Conservation (phyloP, 2,888 invertebrate genomes). For the Gryllus longicercus region DNA sequence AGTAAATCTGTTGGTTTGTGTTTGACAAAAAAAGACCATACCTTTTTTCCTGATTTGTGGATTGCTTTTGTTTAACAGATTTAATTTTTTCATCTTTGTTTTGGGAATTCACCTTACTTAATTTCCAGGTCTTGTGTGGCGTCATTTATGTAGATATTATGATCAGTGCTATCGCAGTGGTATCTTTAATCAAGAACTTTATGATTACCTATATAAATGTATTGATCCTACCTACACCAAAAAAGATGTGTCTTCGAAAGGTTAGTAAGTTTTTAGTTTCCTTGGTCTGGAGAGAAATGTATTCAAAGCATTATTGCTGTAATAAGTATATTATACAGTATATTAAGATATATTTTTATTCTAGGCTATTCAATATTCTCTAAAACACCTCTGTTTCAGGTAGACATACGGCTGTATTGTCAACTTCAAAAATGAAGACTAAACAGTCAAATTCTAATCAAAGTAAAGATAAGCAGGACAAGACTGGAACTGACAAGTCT, state of each 20-base stretch:
- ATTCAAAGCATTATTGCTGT: too few species aligned
- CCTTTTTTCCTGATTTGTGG: neutral
- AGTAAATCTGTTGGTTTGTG: too few species aligned
- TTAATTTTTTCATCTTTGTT: slow-evolving; percentile 25
- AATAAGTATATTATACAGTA: too few species aligned
- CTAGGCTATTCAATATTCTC: too few species aligned
- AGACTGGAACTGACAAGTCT: too few species aligned
- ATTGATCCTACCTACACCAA: neutral
- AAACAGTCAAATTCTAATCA: too few species aligned
- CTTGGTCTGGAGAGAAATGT: too few species aligned
- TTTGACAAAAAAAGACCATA: neutral
- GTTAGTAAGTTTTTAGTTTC: neutral
- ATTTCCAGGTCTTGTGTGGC: slow-evolving; percentile 56
- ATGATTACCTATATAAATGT: slow-evolving; percentile 18
- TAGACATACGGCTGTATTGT: too few species aligned
- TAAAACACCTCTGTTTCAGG: too few species aligned
- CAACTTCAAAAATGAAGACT: too few species aligned
- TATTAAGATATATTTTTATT: too few species aligned
- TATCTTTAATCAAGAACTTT: slow-evolving; percentile 25
- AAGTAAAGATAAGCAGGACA: too few species aligned
- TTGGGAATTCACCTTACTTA: slow-evolving; percentile 21
- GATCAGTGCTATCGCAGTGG: slow-evolving; percentile 29
- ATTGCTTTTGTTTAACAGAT: neutral
- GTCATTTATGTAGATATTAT: slow-evolving; percentile 34
- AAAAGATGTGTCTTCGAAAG: neutral